Percentiles rank a stretch among this genome's conserved stretches.
phyloP scores from a whole-genome alignment of 2,113 vertebrate genomes.

The Pseudorasbora parva region DNA sequence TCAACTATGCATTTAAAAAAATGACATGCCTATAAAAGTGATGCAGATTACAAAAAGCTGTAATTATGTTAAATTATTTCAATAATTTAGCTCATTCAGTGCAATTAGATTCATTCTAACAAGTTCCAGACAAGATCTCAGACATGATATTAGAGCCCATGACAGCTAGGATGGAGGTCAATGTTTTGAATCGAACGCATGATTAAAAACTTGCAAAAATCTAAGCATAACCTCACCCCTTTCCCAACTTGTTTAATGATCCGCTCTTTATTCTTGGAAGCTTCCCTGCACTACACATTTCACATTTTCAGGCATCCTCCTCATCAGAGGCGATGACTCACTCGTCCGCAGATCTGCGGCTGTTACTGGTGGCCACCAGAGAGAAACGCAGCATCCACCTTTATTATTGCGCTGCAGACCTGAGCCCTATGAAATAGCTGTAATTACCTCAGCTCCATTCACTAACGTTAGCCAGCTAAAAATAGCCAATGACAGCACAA shows the following conservation, averaged over 20 bases:
- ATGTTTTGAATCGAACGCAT: conserved; percentile 8
- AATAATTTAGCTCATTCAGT: neutral
- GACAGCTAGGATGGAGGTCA: neutral
- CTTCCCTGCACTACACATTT: neutral
- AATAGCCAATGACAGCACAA: conserved; percentile 55
- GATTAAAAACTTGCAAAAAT: conserved; percentile 3
- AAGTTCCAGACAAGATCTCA: conserved; percentile 6
- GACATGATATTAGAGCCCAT: conserved; percentile 11
- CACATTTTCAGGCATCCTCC: neutral
- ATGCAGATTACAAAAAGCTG: neutral
- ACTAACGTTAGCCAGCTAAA: conserved; percentile 63
- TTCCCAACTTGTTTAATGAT: neutral
- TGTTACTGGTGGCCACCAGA: neutral
- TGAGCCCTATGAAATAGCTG: conserved; percentile 61
- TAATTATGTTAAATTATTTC: neutral
- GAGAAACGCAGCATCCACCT: conserved; percentile 17
- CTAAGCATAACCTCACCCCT: neutral
- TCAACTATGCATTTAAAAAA: neutral
- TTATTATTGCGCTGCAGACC: conserved; percentile 34
- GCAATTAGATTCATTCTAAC: neutral
- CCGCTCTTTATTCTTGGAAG: conserved; percentile 12
- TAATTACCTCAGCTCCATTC: conserved; percentile 66
- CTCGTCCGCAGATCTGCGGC: conserved; percentile 3
- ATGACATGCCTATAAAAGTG: neutral
- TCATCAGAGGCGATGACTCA: conserved; percentile 32